phyloP scores from a whole-genome alignment of 2,888 invertebrate species.

The Andricus curvator region DNA sequence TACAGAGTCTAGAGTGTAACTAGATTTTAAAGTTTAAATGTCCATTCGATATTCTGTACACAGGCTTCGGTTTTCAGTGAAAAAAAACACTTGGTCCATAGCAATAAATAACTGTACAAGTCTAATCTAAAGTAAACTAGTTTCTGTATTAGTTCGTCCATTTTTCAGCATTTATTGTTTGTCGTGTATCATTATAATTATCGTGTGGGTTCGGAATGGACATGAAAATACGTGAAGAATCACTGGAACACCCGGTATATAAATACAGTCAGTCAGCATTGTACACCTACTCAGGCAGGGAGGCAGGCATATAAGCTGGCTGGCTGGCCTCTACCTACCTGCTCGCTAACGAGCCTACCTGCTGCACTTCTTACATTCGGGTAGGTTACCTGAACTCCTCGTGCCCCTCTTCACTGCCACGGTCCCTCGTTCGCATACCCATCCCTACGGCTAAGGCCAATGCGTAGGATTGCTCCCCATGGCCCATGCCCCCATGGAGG shows the following conservation, averaged over 20 bases:
- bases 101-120: no score
- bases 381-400: conserved; percentile 63
- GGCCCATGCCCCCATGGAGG: conserved; percentile 48
- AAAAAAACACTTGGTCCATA: no score
- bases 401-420: conserved; percentile 42
- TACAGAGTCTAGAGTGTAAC: no score
- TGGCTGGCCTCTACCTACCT: conserved; percentile 69
- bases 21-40: no score
- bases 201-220: background rate
- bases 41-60: no score
- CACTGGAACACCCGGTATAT: conserved; percentile 71
- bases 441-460: conserved; percentile 18
- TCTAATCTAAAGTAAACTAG: no score
- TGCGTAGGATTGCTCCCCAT: conserved; percentile 43
- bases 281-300: conserved; percentile 68
- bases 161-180: no score
- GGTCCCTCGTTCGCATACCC: conserved; percentile 36
- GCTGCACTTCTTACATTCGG: conserved; percentile 75
- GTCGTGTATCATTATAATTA: background rate
- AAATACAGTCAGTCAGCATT: conserved; percentile 66
- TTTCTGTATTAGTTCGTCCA: no score
- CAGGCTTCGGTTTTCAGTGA: no score
- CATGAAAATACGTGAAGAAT: background rate
- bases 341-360: conserved; percentile 77
- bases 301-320: conserved; percentile 74